These are phyloP conservation scores for Bilobella aurantiaca DNA, from an alignment of 1,140 invertebrate species.

Conservation along the genomic window DNA sequence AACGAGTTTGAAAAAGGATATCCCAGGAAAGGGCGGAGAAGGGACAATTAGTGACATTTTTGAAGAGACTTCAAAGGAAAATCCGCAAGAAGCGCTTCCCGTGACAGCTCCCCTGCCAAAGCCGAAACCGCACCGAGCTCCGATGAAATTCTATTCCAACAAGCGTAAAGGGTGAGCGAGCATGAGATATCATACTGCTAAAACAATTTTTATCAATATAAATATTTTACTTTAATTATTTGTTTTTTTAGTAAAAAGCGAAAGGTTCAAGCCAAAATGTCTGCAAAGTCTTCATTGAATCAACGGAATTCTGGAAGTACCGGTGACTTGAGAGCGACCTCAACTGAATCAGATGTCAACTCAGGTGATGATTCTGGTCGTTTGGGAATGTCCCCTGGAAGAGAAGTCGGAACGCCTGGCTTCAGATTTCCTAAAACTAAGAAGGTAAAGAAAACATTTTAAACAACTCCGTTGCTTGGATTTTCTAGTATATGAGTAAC, in stretches of 20 bases:
- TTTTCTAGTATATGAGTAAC: too few species aligned
- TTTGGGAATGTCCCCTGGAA: too few species aligned
- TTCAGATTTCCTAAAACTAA: conserved; percentile 86
- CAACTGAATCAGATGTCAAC: conserved; percentile 57
- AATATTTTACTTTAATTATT: conserved; percentile 9
- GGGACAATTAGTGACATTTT: conserved; percentile 4
- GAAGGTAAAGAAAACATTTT: conserved; percentile 54
- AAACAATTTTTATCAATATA: background rate
- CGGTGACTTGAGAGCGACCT: conserved; percentile 36
- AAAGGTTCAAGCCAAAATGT: conserved; percentile 39
- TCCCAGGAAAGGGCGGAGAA: conserved; percentile 9
- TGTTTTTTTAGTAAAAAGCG: conserved; percentile 53
- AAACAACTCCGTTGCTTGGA: too few species aligned
- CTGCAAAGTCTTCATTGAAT: conserved; percentile 44
- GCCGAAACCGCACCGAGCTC: background rate
- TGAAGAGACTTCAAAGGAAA: conserved; percentile 35
- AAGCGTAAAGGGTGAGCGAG: conserved; percentile 21
- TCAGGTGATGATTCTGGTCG: conserved; percentile 48
- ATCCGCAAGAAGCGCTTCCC: background rate
- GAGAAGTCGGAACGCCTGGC: conserved; percentile 41
- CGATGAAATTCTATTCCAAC: conserved; percentile 15
- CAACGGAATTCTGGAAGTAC: conserved; percentile 50
- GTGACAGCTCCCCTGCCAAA: background rate
- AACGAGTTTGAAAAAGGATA: conserved; percentile 37
- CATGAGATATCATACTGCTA: background rate